Evolutionary conservation across 23 tunicate species (phyloP).

Genomic region (Oikopleura albicans): DNA sequence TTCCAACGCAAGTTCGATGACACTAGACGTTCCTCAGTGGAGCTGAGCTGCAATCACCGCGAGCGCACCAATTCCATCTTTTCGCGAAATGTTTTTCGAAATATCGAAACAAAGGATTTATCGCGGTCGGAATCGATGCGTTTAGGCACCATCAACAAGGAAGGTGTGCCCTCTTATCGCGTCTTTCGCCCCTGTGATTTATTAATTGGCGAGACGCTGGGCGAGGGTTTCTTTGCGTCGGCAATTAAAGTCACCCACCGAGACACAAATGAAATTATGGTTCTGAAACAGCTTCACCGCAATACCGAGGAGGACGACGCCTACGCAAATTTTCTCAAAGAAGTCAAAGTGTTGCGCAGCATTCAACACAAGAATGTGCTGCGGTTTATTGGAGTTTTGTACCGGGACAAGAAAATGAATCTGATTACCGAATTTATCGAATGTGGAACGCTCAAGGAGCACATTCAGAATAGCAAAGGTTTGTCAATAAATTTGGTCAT

Average conservation of each 20-base stretch:
- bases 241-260: slow-evolving; percentile 89
- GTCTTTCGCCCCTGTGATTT: slow-evolving; percentile 83
- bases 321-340: slow-evolving; percentile 18
- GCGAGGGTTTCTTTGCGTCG: slow-evolving; percentile 67
- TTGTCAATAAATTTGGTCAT: too few relatives aligned
- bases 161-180: slow-evolving; percentile 19
- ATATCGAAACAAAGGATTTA: slow-evolving; percentile 21
- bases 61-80: not conserved
- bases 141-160: not conserved
- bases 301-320: slow-evolving; percentile 41
- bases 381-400: slow-evolving; percentile 73
- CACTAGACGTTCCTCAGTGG: not conserved
- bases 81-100: not conserved
- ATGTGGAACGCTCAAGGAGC: slow-evolving; percentile 61
- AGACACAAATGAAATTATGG: slow-evolving; percentile 91
- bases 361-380: slow-evolving; percentile 56
- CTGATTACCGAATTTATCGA: slow-evolving; percentile 70
- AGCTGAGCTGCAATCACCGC: not conserved
- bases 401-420: slow-evolving; percentile 40
- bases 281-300: slow-evolving; percentile 34
- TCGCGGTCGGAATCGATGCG: slow-evolving; percentile 79
- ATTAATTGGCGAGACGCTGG: slow-evolving; percentile 52
- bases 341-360: slow-evolving; percentile 79
- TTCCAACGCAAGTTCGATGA: not conserved
- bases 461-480: not conserved